These are phyloP conservation scores for Catonia carolina DNA, from an alignment of 2,888 invertebrate genomes.

Conservation along the genomic window DNA sequence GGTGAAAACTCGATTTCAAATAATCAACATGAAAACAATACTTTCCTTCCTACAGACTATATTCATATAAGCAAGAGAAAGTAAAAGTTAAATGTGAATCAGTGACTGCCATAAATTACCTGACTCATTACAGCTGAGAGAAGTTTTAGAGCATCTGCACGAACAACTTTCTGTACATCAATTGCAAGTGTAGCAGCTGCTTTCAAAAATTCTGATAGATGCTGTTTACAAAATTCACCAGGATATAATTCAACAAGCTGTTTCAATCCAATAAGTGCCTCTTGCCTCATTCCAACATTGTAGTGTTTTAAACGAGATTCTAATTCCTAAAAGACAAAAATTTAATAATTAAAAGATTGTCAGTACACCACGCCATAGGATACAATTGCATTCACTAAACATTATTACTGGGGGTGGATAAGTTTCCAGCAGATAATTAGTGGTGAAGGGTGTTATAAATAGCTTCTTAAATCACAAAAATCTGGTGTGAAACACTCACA, in stretches of 20 bases:
- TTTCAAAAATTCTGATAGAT: constrained; percentile 62
- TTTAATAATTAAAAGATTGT: too few species aligned
- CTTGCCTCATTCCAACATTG: constrained; percentile 59
- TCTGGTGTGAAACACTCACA: too few species aligned
- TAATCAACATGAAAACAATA: too few species aligned
- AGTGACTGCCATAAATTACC: constrained; percentile 35
- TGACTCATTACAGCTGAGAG: constrained; percentile 40
- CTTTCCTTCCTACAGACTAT: too few species aligned
- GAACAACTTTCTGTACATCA: constrained; percentile 58
- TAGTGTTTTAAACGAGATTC: constrained; percentile 66
- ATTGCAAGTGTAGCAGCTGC: constrained; percentile 61
- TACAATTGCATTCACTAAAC: neutral
- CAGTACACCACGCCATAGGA: neutral
- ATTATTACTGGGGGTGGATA: too few species aligned
- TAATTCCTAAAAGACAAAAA: constrained; percentile 60
- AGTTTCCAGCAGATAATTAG: too few species aligned
- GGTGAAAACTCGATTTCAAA: too few species aligned
- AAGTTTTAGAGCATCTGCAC: constrained; percentile 47
- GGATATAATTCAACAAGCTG: constrained; percentile 48
- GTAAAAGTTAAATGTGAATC: too few species aligned
- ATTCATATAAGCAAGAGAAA: too few species aligned
- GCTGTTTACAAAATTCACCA: constrained; percentile 46
- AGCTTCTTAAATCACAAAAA: too few species aligned
- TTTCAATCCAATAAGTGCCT: constrained; percentile 51
- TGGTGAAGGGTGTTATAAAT: too few species aligned